Evolutionary conservation across 23 tunicate species (phyloP).

Genomic region (Botrylloides violaceus): DNA sequence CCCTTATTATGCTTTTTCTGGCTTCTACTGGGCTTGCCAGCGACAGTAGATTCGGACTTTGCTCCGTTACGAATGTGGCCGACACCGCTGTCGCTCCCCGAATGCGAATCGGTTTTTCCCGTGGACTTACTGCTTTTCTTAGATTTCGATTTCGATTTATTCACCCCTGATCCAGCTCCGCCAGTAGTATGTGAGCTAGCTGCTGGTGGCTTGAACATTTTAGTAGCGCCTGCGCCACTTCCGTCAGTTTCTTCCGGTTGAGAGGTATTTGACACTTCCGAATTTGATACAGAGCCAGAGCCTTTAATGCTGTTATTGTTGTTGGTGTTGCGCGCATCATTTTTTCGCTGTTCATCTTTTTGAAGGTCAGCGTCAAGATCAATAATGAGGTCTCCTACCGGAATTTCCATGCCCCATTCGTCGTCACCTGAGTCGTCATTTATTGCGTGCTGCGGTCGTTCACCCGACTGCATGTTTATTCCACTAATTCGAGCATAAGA

Average conservation of each 20-base stretch:
- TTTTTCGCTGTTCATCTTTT: conserved; percentile 14
- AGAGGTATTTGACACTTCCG: not conserved
- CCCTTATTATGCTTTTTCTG: conserved; percentile 12
- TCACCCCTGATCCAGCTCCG: not conserved
- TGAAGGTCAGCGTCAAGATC: conserved; percentile 26
- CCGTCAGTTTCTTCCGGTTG: not conserved
- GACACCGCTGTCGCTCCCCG: not conserved
- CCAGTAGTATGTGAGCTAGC: not conserved
- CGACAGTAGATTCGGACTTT: not conserved
- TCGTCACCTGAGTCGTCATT: conserved; percentile 33
- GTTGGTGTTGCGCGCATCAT: conserved; percentile 17
- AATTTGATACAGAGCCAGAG: not conserved
- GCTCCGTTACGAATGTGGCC: not conserved
- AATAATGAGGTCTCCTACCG: conserved; percentile 11
- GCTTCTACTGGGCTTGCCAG: conserved; percentile 10
- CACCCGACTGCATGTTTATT: not conserved
- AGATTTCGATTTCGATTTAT: not conserved
- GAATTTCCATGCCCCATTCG: conserved; percentile 27
- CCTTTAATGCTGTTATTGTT: conserved; percentile 26
- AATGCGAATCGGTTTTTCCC: not conserved
- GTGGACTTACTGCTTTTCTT: not conserved
- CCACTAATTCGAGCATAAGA: too few species aligned
- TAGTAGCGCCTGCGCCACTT: not conserved
- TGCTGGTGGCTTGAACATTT: not conserved
- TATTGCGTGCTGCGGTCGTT: conserved; percentile 13